Conservation (phyloP, 1,140 invertebrate genomes). For the Lepidostoma basale region DNA sequence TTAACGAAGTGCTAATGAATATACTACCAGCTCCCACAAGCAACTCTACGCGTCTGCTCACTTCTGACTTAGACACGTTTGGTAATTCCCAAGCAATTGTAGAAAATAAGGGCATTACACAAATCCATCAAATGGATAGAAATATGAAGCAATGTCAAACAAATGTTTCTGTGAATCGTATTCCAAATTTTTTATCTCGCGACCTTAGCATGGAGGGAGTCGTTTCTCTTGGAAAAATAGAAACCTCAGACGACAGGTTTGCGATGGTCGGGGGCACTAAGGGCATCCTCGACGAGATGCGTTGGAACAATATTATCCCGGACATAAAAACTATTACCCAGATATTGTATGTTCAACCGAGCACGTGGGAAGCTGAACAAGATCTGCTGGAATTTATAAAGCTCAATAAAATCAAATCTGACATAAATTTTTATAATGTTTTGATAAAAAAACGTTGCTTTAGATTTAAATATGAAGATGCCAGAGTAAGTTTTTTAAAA, state of each 20-base stretch:
- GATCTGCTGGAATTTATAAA: slow-evolving; percentile 67
- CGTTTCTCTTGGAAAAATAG: slow-evolving; percentile 62
- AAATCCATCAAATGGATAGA: too few species aligned
- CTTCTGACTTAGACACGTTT: too few species aligned
- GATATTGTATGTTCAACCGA: slow-evolving; percentile 74
- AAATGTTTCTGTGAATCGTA: background rate
- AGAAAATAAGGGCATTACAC: too few species aligned
- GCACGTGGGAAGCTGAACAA: slow-evolving; percentile 69
- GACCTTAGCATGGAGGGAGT: slow-evolving; percentile 64
- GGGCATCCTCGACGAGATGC: slow-evolving; percentile 78
- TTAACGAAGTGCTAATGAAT: background rate
- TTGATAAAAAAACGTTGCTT: slow-evolving; percentile 80
- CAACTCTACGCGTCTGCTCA: too few species aligned
- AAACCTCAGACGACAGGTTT: slow-evolving; percentile 69
- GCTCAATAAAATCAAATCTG: slow-evolving; percentile 65
- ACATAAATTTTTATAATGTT: slow-evolving; percentile 85
- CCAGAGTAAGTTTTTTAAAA: slow-evolving; percentile 64
- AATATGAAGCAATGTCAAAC: background rate
- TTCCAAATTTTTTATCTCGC: slow-evolving; percentile 66
- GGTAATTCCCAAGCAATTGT: too few species aligned
- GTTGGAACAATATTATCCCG: slow-evolving; percentile 67
- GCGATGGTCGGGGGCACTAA: slow-evolving; percentile 79
- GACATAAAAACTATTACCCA: slow-evolving; percentile 81
- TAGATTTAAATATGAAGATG: slow-evolving; percentile 68
- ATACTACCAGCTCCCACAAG: too few species aligned